Evolutionary conservation across 2,113 vertebrate species (phyloP).

Genomic region (Trichomycterus rosablanca): DNA sequence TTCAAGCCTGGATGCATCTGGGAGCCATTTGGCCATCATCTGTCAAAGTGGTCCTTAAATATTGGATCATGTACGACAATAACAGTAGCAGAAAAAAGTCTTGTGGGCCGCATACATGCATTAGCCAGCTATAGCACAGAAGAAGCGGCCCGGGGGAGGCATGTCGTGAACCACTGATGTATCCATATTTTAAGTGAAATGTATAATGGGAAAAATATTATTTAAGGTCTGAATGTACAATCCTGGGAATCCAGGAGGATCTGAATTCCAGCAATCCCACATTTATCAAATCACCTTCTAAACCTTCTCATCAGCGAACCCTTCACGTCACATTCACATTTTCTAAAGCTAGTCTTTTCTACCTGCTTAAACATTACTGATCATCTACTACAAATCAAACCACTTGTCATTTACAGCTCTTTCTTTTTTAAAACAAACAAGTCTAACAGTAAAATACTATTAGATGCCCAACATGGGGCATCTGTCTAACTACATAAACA

Average conservation of each 20-base stretch:
- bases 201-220: constrained; percentile 30
- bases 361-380: constrained; percentile 9
- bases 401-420: not conserved
- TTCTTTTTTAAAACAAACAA: not conserved
- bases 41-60: too few relatives aligned
- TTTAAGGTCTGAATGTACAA: constrained; percentile 9
- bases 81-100: too few relatives aligned
- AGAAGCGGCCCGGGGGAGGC: too few relatives aligned
- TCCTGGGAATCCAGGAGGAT: too few relatives aligned
- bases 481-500: constrained; percentile 3
- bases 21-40: too few relatives aligned
- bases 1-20: too few relatives aligned
- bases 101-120: too few relatives aligned
- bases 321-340: constrained; percentile 15
- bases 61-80: too few relatives aligned
- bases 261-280: not conserved
- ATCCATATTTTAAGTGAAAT: constrained; percentile 12
- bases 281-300: constrained; percentile 4
- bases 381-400: constrained; percentile 2
- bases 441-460: constrained; percentile 22
- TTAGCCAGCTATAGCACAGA: too few relatives aligned
- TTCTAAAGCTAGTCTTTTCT: constrained; percentile 31
- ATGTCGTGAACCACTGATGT: too few relatives aligned
- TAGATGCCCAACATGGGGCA: too few relatives aligned
- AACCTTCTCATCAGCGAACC: constrained; percentile 23